A percentile compares a stretch with the other conserved stretches of the same genome.
Conservation (phyloP, 1,140 invertebrate genomes). For the Hycleus phaleratus region DNA sequence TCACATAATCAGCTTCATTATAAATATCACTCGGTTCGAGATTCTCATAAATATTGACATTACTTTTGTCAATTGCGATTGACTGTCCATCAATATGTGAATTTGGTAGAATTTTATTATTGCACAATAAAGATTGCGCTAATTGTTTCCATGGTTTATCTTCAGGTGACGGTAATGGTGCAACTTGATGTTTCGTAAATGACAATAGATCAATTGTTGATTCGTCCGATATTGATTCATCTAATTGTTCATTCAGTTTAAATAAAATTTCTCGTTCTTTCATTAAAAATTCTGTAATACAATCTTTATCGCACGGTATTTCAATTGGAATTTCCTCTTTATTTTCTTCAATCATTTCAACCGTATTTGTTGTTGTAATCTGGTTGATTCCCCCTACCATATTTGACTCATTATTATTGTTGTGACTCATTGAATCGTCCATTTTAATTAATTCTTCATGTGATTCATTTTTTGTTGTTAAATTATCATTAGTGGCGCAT, state of each 20-base stretch:
- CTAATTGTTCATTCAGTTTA: conserved; percentile 11
- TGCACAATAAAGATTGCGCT: conserved; percentile 29
- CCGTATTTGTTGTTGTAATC: too few species aligned
- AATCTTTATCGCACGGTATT: conserved; percentile 2
- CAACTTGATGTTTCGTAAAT: conserved; percentile 16
- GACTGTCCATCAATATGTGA: not conserved
- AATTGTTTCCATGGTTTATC: conserved; percentile 38
- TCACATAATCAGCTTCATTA: conserved; percentile 27
- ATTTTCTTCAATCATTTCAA: conserved; percentile 4
- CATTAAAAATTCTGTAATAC: conserved; percentile 18
- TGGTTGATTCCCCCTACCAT: too few species aligned
- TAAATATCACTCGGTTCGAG: conserved; percentile 7
- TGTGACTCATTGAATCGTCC: conserved; percentile 5
- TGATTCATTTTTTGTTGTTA: conserved; percentile 1
- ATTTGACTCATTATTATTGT: not conserved
- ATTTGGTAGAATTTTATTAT: conserved; percentile 11
- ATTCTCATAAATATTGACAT: conserved; percentile 13
- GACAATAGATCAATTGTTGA: not conserved
- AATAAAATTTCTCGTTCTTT: conserved; percentile 19
- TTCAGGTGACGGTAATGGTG: conserved; percentile 37
- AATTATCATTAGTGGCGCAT: conserved; percentile 12
- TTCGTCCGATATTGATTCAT: not conserved
- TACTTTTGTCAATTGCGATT: not conserved
- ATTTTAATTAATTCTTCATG: not conserved
- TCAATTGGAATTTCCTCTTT: not conserved